Base-by-base conservation (phyloP, 2,888 invertebrate species). In the Pristionchus japonicus region DNA sequence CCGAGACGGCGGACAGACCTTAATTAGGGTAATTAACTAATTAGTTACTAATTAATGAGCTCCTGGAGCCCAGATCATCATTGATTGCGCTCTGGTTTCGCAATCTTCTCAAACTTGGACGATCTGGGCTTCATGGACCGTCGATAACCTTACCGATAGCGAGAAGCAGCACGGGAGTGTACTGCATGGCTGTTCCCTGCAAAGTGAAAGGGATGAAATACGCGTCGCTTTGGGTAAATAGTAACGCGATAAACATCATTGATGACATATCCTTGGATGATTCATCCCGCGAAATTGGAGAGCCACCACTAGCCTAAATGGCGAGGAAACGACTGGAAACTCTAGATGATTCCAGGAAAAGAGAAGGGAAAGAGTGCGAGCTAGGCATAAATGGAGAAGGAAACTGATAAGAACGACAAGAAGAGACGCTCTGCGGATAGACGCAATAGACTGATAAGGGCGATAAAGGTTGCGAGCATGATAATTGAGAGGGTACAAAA, bases 181-280 rank as follows among this genome's bases (percentile, higher is more conserved):
- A 77, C 77, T 77, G 77, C 77, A 77, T 77, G 77, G 77, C 34
- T 43, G 43, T 40, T 43, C 40, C 77, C 77, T 77, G 77, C n/a
- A 77, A 77, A 43, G 47, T 57, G 57, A n/a, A n/a, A 4, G 47
- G 27, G 47, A 74, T 43, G 64, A n/a, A 64, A 27, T n/a, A 23
- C 23, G 6, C 27, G 64, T 23, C 34, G 15, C 15, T 31, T 34
- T 15, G 31, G 34, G n/a, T n/a, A 67, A 67, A 67, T 31, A 34
- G 43, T 27, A n/a, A 0, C 77, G 13, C n/a, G 77, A 11, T n/a
- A 77, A n/a, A 77, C 77, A 77, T 77, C 77, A 47, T 47, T 15
- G n/a, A 9, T 13, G 31, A 34, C 47, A 77, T 17, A 40, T 40
- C n/a, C 7, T 31, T 40, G 74, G 13, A 77, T 77, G 43, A 77